Base-by-base conservation (phyloP, 2,888 invertebrate species). In the Tiliacea citrago region DNA sequence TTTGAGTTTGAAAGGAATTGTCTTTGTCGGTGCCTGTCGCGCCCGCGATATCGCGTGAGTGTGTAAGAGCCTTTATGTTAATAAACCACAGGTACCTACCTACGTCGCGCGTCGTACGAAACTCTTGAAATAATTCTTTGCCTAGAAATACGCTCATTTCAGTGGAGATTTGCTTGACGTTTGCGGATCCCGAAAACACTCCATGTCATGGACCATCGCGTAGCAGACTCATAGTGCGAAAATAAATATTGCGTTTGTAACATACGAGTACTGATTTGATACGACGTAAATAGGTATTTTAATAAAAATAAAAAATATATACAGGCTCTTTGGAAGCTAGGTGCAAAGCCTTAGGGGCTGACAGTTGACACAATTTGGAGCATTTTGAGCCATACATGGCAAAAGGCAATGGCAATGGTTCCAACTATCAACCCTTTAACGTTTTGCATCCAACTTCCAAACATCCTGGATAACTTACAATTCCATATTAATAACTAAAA, bases 241-340 rank as follows among this genome's bases (percentile, higher is more conserved):
- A 90, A 90, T 90, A 91, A 90, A 91, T 92, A 90, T 90, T 88
- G 86, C 84, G 88, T 88, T 88, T 85, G 71, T 35, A 13, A 35
- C 10, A 53, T 18, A n/a, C 10, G n/a, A n/a, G 57, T 66, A 45
- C 24, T 39, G 61, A 45, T 73, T 61, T 68, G 18, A 49, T 55
- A 60, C 7, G 6, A 49, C 49, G 16, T 66, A 35, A 21, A 18
- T 24, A 24, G 7, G 0, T 47, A 10, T 24, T 10, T 62, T 24
- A 6, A 6, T 0, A 16, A 1, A 2, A 29, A 29, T 29, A 29
- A 29, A 29, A 29, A 29, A 29, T 29, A 29, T 29, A 29, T 29
- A 29, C 29, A 29, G 29, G 29, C 2, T 29, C 2, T 29, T 29
- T 29, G 29, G 29, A 29, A 29, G 29, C 29, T 29, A 29, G 29